These are phyloP conservation scores for Cygnus atratus DNA, from an alignment of 2,113 vertebrate species.

Conservation along the genomic window DNA sequence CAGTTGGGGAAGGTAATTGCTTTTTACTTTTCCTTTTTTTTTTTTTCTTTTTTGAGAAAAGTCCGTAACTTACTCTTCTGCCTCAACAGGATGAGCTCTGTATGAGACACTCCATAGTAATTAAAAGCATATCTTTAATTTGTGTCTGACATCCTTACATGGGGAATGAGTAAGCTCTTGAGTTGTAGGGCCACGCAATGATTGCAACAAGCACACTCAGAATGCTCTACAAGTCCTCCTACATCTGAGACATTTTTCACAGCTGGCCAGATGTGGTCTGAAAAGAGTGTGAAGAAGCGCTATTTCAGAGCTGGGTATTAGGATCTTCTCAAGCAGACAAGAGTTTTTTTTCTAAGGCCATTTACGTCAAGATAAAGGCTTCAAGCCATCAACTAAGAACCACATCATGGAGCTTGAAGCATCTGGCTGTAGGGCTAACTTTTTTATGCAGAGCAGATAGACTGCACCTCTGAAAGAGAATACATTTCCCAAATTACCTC, in stretches of 20 bases:
- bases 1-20: neutral
- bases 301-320: neutral
- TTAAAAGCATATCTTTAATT: neutral
- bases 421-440: neutral
- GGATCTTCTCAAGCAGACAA: neutral
- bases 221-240: neutral
- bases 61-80: neutral
- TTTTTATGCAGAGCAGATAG: neutral
- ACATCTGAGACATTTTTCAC: neutral
- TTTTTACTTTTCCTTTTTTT: neutral
- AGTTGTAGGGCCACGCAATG: neutral
- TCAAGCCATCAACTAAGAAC: neutral
- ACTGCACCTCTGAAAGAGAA: neutral
- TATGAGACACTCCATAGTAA: neutral
- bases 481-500: neutral
- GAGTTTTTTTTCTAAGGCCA: neutral
- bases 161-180: neutral
- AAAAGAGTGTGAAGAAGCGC: neutral
- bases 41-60: neutral
- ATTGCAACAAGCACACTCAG: neutral
- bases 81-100: neutral
- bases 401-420: neutral
- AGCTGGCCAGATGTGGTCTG: slow-evolving; percentile 17
- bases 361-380: neutral
- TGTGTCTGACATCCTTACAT: neutral